A percentile compares a stretch with the other conserved stretches of the same genome.
Conservation (phyloP, 2,888 invertebrate genomes). For the Ichneumoninae sp. region DNA sequence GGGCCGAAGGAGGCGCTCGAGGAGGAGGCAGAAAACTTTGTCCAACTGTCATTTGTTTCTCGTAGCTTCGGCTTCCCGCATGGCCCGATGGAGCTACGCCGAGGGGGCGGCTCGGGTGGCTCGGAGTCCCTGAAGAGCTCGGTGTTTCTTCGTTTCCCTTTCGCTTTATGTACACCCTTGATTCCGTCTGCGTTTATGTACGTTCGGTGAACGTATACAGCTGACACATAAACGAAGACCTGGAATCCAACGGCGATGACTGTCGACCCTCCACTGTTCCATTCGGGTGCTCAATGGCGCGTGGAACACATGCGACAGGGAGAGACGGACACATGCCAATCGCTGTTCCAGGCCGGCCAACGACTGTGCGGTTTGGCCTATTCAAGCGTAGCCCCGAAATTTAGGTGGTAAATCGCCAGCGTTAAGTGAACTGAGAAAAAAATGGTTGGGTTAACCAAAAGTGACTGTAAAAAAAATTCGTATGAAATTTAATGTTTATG, state of each 20-base stretch:
- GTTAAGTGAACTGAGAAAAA: no score
- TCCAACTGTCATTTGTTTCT: conserved; percentile 79
- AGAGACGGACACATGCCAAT: neutral
- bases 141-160: conserved; percentile 58
- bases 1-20: conserved; percentile 42
- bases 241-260: neutral
- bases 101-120: neutral
- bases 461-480: no score
- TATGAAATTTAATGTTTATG: no score
- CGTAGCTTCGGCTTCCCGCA: conserved; percentile 57
- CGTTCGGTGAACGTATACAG: neutral
- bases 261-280: no score
- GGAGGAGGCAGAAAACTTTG: conserved; percentile 69
- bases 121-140: conserved; percentile 56
- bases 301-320: neutral
- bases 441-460: no score
- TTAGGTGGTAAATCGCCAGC: neutral
- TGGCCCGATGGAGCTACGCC: conserved; percentile 46
- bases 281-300: no score
- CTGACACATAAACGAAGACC: conserved; percentile 5
- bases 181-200: conserved; percentile 58
- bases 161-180: conserved; percentile 48
- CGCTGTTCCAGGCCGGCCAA: conserved; percentile 6
- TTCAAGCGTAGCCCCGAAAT: no score
- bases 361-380: neutral